Base-by-base conservation (phyloP, 2,888 invertebrate genomes). In the Serrognathus titanus region DNA sequence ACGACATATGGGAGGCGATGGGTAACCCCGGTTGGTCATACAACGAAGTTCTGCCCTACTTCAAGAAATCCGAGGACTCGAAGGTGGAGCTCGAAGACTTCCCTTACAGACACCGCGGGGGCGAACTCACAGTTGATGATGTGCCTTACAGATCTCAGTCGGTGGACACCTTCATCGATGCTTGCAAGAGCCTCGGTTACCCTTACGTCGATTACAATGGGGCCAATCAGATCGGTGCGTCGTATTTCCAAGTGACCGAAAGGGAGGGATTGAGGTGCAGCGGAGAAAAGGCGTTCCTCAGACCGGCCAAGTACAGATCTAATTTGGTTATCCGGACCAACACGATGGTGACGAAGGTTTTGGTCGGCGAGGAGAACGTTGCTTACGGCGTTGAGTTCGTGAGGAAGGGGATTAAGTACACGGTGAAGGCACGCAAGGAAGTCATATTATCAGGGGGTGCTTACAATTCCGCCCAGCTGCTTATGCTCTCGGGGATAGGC, bases 361-460 rank as follows among this genome's bases (percentile, higher is more conserved):
- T 90, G 0, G 85, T 91, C 0, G 86, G 85, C 66, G 76, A 77
- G n/a, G 89, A 89, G 0, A 82, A 82, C 57, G 66, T 68, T 39
- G 80, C 81, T 1, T 69, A 72, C 39, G 91, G 90, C 0, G 85
- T 92, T 0, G 80, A 87, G 63, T 87, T 86, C 59, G 73, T 82
- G 1, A 83, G 82, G 71, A 72, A 77, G 20, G 80, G 79, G 2
- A 77, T 70, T 46, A 78, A 78, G 59, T 80, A 79, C 59, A 78
- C 76, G 3, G 82, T 83, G 0, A 74, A 71, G 50, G 89, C 87
- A 0, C 81, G 81, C 3, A 88, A 85, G 69, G 91, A 91, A 77
- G 85, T 94, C 0, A 88, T 94, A 51, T 68, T 94, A 12, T 86
- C 88, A 9, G 90, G 89, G 1, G 94, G 94, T 0, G 83, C 92